A percentile compares a stretch with the other conserved stretches of the same genome.
Evolutionary conservation across 2,888 invertebrate species (phyloP).

Genomic region (Chymomyza fuscimana): DNA sequence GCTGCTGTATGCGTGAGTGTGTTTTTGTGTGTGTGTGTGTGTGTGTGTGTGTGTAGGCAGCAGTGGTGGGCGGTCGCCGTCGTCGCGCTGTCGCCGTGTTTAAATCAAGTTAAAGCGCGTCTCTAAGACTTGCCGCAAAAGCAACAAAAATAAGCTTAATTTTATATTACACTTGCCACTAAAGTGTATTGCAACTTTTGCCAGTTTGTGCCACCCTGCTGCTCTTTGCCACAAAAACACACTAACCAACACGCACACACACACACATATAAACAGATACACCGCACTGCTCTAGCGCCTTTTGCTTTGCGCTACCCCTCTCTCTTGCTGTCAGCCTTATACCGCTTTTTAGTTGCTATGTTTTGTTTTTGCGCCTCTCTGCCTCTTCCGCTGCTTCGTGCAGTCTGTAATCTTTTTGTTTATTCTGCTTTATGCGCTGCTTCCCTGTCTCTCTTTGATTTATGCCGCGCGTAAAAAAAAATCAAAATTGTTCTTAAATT

Average conservation of each 20-base stretch:
- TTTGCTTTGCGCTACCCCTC: too few relatives aligned
- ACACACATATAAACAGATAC: not conserved
- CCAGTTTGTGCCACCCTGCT: not conserved
- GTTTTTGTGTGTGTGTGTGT: not conserved
- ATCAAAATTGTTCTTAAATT: conserved; percentile 48
- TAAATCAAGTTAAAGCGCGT: not conserved
- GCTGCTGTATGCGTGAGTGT: not conserved
- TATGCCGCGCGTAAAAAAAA: conserved; percentile 59
- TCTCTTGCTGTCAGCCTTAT: conserved; percentile 8
- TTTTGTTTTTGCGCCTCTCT: conserved; percentile 23
- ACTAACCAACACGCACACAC: conserved; percentile 30
- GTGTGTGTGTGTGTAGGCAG: not conserved
- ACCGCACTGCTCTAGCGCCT: too few relatives aligned
- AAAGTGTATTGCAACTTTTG: not conserved
- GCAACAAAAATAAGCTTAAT: not conserved
- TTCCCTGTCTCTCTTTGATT: conserved; percentile 51
- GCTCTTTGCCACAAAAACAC: conserved; percentile 5
- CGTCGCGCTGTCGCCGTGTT: not conserved
- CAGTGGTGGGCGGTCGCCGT: not conserved
- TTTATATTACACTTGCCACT: not conserved
- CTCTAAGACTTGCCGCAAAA: not conserved
- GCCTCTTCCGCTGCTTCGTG: conserved; percentile 39
- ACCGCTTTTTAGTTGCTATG: conserved; percentile 29
- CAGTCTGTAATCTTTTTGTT: conserved; percentile 59
- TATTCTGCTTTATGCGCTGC: conserved; percentile 43